phyloP scores from a whole-genome alignment of 2,888 invertebrate genomes.

The Temnothorax ravouxi region DNA sequence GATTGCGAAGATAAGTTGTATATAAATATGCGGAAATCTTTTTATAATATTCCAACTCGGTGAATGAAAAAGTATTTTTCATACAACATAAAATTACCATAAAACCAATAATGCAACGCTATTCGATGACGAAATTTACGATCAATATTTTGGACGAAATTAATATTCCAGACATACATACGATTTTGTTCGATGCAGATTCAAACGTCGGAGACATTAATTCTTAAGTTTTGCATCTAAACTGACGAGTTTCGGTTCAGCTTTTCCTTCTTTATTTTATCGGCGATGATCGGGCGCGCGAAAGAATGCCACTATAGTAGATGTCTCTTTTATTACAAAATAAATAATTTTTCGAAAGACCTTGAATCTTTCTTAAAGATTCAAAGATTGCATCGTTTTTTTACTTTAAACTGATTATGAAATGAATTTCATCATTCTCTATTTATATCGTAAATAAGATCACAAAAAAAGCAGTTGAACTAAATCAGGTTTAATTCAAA shows the following conservation, averaged over 20 bases:
- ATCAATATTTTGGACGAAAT: constrained; percentile 18
- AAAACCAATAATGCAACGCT: constrained; percentile 28
- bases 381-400: not conserved
- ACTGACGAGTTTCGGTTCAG: not conserved
- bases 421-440: too few species aligned
- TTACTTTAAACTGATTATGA: not conserved
- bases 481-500: too few species aligned
- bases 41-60: not conserved
- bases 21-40: not conserved
- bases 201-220: constrained; percentile 18
- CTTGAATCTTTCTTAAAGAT: not conserved
- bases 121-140: not conserved
- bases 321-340: constrained; percentile 2
- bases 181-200: constrained; percentile 9
- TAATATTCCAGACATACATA: not conserved
- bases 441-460: not conserved
- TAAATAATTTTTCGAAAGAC: not conserved
- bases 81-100: constrained; percentile 42
- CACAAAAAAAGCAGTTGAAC: too few species aligned
- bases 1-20: not conserved
- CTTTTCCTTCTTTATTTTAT: constrained; percentile 17
- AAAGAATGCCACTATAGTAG: constrained; percentile 17
- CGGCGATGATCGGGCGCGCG: not conserved
- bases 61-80: constrained; percentile 9
- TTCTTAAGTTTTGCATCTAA: constrained; percentile 19